Conservation (phyloP, 1,140 invertebrate species). For the Ridgeia piscesae region DNA sequence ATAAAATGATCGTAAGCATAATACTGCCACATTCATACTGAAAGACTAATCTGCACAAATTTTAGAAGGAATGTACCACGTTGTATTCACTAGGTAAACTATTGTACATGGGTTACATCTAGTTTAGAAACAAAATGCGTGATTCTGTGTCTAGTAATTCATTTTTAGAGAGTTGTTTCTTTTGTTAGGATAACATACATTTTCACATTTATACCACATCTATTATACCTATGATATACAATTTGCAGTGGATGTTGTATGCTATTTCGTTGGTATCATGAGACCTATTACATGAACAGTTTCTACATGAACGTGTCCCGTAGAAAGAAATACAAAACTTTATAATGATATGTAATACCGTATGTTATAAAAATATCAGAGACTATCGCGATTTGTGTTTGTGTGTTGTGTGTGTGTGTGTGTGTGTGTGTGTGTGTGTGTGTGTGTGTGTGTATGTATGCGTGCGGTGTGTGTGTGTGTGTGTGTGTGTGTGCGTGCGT, state of each 20-base stretch:
- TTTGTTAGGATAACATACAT: not conserved
- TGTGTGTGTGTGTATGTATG: too few species aligned
- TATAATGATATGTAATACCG: not conserved
- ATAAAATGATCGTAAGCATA: not conserved
- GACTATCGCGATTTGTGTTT: not conserved
- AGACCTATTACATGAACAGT: not conserved
- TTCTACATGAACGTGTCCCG: not conserved
- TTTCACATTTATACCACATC: not conserved
- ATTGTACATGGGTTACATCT: not conserved
- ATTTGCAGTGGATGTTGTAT: not conserved
- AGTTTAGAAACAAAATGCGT: not conserved
- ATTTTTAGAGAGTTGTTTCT: not conserved
- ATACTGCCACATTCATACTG: not conserved
- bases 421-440: not conserved
- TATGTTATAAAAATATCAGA: not conserved
- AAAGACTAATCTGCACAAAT: not conserved
- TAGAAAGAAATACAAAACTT: not conserved
- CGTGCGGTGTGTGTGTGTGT: too few species aligned
- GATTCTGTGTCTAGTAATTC: not conserved
- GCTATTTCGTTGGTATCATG: not conserved
- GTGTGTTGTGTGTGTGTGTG: not conserved
- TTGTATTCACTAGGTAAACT: not conserved
- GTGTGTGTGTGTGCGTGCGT: too few species aligned
- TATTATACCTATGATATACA: not conserved
- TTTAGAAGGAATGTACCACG: not conserved